These are phyloP conservation scores for Caprella mutica DNA, from an alignment of 2,888 invertebrate genomes.

Conservation along the genomic window DNA sequence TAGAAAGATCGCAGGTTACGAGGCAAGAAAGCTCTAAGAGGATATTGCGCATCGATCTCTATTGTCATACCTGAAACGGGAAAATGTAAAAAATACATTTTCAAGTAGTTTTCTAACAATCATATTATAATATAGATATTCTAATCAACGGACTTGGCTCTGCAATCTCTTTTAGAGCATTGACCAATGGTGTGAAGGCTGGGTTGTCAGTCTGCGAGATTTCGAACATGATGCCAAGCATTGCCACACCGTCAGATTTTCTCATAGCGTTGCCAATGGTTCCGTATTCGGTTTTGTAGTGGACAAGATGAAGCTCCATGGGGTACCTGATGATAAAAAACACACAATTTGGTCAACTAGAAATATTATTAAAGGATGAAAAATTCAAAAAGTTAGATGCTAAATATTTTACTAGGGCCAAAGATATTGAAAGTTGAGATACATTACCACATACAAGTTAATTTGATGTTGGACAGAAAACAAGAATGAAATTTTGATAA, in stretches of 20 bases:
- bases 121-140: not conserved
- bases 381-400: too few species aligned
- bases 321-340: too few species aligned
- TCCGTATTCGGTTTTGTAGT: slow-evolving; percentile 51
- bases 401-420: too few species aligned
- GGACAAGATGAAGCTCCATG: slow-evolving; percentile 67
- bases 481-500: too few species aligned
- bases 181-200: slow-evolving; percentile 27
- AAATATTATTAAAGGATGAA: too few species aligned
- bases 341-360: too few species aligned
- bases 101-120: too few species aligned
- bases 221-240: slow-evolving; percentile 53
- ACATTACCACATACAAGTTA: too few species aligned
- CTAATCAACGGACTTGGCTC: slow-evolving; percentile 11
- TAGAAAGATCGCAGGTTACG: slow-evolving; percentile 48
- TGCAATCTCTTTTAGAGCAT: slow-evolving; percentile 23
- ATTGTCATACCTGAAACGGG: slow-evolving; percentile 17
- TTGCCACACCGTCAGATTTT: slow-evolving; percentile 50
- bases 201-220: slow-evolving; percentile 38
- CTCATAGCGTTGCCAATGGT: slow-evolving; percentile 46
- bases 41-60: slow-evolving; percentile 18
- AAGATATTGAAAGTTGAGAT: too few species aligned
- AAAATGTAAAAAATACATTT: too few species aligned
- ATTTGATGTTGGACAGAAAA: too few species aligned
- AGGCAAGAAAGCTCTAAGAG: slow-evolving; percentile 48